Percentiles rank a stretch among this genome's conserved stretches.
Evolutionary conservation across 2,113 vertebrate species (phyloP).

Genomic region (Phrynosoma platyrhinos): DNA sequence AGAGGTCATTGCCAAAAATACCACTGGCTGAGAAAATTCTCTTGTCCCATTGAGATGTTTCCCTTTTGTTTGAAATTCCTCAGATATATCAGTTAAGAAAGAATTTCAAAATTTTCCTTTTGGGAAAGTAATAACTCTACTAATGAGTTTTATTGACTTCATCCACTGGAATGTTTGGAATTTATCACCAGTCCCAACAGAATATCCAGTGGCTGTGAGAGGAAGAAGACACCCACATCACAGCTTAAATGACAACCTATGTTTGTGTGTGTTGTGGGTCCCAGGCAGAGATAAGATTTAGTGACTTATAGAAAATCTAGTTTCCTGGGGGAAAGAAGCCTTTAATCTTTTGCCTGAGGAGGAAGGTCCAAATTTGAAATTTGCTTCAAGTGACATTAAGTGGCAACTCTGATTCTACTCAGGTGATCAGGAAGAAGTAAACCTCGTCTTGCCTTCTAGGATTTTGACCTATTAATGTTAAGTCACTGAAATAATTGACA

Average conservation of each 20-base stretch:
- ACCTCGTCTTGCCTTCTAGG: neutral
- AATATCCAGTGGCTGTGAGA: neutral
- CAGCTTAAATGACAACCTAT: neutral
- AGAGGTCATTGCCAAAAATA: too few relatives aligned
- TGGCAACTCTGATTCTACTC: neutral
- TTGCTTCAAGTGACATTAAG: neutral
- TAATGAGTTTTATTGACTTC: neutral
- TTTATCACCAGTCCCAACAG: too few relatives aligned
- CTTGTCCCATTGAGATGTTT: neutral
- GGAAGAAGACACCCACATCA: neutral
- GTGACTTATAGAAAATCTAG: neutral
- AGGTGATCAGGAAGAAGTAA: neutral
- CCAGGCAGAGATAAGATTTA: neutral
- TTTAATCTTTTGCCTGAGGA: neutral
- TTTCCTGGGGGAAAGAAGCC: too few relatives aligned
- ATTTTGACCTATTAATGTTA: neutral
- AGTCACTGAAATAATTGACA: neutral
- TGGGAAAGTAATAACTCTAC: neutral
- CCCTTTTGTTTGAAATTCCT: neutral
- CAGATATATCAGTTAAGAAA: neutral
- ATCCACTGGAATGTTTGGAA: too few relatives aligned
- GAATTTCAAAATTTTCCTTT: neutral
- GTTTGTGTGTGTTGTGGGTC: neutral
- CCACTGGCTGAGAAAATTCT: neutral
- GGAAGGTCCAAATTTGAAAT: neutral